Evolutionary conservation across 2,113 vertebrate genomes (phyloP), one percentile per base, ranked within the genome.

Genomic region (Anser cygnoides): DNA sequence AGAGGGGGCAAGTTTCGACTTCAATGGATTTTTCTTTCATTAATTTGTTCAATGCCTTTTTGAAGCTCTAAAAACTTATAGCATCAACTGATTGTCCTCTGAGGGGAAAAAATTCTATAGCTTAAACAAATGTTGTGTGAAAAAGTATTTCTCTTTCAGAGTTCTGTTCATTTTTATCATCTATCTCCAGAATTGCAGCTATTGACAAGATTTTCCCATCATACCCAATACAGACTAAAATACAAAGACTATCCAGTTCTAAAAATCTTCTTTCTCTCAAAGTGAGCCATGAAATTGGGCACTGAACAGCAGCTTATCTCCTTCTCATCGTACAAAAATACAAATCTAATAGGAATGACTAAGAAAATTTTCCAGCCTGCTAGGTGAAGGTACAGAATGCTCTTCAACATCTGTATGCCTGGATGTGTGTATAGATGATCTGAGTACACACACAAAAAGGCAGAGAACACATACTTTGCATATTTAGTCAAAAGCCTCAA

Each of bases 141-240:
- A 68, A 63, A 91, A 75, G 21, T 59, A 44, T 68, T 91, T 87
- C 9, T 75, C 65, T 72, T 70, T 41, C 17, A 82, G n/a, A 79
- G 25, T 75, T 95, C 66, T 87, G 71, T 18, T 93, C 49, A 31
- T 73, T 90, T 91, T 82, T 72, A 31, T 65, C 67, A 94, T 59
- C 65, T 89, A 10, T 52, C 70, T 82, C 67, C 62, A 90, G 23
- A 94, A 85, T 70, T 54, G 72, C 33, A 88, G 41, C 54, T 68
- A 73, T 21, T 49, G 62, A 90, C 49, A 75, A 17, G 54, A 83
- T 68, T 74, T 92, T 59, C 55, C 84, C 18, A 3, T 57, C 58
- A 71, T 85, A 66, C n/a, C 13, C 58, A 88, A 85, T 79, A 13
- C 10, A 65, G 33, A 49, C 20, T 50, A 79, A 82, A 85, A 85